Evolutionary conservation across 2,113 vertebrate species (phyloP).

Genomic region (Rhinopomastus cyanomelas): DNA sequence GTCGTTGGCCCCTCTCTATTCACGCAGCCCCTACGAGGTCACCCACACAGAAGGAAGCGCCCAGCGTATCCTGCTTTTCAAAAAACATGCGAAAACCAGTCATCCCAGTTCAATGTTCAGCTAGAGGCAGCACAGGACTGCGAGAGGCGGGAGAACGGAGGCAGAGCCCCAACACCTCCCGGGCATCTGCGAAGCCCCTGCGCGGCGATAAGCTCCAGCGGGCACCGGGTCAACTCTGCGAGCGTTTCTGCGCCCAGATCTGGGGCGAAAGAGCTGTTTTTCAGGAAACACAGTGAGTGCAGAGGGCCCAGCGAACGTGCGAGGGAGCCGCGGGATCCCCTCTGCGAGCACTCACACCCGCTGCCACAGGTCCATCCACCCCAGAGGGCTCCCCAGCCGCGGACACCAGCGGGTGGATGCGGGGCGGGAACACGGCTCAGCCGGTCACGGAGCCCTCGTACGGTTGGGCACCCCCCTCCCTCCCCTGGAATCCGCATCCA

Average conservation of each 20-base stretch:
- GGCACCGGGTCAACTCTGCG: neutral
- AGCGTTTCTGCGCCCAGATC: neutral
- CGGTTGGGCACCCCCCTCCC: neutral
- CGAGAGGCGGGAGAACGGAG: neutral
- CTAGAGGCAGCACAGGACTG: neutral
- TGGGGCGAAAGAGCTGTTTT: neutral
- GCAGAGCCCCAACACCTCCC: neutral
- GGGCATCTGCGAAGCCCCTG: neutral
- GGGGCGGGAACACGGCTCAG: too few species aligned
- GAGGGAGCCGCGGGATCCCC: neutral
- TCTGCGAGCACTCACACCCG: neutral
- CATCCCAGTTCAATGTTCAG: neutral
- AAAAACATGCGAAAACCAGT: neutral
- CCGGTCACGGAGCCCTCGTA: too few species aligned
- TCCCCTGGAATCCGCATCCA: neutral
- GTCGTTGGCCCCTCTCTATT: neutral
- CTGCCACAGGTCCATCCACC: neutral
- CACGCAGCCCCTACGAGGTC: neutral
- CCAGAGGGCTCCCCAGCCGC: neutral
- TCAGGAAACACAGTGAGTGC: neutral
- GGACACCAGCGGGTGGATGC: too few species aligned
- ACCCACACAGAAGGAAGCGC: constrained; percentile 10
- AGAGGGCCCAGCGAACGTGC: accelerated
- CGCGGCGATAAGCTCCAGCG: neutral
- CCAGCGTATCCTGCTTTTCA: constrained; percentile 19